phyloP scores from a whole-genome alignment of 1,140 invertebrate genomes.

The Hormaphis cornu region DNA sequence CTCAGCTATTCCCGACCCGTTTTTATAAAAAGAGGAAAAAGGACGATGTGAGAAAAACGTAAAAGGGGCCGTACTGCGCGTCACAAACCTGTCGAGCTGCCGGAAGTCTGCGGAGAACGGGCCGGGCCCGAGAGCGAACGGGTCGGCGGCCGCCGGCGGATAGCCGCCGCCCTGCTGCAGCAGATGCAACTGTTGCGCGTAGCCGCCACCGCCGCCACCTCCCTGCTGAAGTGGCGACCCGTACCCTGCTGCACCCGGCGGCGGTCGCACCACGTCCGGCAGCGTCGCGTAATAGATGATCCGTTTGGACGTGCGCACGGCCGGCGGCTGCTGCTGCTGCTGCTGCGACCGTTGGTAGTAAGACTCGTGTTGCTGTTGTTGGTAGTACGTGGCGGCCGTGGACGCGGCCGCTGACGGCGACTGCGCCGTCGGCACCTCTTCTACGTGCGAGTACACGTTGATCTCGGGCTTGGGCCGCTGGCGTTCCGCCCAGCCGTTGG shows the following conservation, averaged over 20 bases:
- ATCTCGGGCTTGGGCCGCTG: constrained; percentile 11
- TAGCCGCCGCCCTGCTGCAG: too few relatives aligned
- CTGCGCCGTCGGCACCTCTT: neutral
- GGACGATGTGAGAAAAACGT: too few relatives aligned
- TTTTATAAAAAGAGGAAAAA: too few relatives aligned
- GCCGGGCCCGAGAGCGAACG: neutral
- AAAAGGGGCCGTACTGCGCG: neutral
- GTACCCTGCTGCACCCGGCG: too few relatives aligned
- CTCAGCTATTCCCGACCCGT: too few relatives aligned
- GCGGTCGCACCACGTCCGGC: neutral
- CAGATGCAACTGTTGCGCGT: too few relatives aligned
- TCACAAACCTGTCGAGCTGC: neutral
- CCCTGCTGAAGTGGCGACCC: too few relatives aligned
- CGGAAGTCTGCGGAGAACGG: constrained; percentile 1
- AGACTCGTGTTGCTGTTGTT: neutral
- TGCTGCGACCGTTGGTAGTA: neutral
- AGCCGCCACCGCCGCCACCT: too few relatives aligned
- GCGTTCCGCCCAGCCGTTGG: constrained; percentile 19
- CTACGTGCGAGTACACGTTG: constrained; percentile 8
- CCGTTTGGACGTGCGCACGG: neutral
- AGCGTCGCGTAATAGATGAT: constrained; percentile 11
- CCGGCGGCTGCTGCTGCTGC: neutral
- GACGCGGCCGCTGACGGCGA: neutral
- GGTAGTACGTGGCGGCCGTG: neutral
- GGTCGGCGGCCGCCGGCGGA: neutral